Base-by-base conservation (phyloP, 2,888 invertebrate genomes). In the Thecophora atra region DNA sequence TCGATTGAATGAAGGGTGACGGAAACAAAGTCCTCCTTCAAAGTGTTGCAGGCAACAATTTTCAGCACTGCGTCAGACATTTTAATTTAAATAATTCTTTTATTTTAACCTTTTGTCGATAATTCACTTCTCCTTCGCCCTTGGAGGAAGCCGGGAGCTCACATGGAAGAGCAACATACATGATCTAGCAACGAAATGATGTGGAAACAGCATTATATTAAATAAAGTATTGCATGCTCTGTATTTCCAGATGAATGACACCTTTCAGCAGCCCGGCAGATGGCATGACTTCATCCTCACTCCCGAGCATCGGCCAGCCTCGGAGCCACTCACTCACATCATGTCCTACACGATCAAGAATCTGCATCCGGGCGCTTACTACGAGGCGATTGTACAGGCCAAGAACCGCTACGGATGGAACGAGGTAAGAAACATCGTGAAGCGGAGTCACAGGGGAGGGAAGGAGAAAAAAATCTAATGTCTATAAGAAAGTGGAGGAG, bases 371-470 rank as follows among this genome's bases (percentile, higher is more conserved):
- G 91, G 89, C 1, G 90, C 91, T 11, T 90, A 91, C 75, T 93
- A 92, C 84, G 92, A 93, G 80, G 92, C 92, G 15, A 91, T 91
- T 77, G 92, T 92, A 69, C 91, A 91, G 80, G 92, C 92, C 72
- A 92, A 91, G 87, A 93, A 93, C 85, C 88, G 91, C 85, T 92
- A 91, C 77, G 92, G 92, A 0, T 92, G 92, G 91, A 91, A 91
- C 79, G 91, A 91, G 88, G 90, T 90, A 77, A 77, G 81, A 21
- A 24, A 30, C 24, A 30, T 15, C 1, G 21, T n/a, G 17, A 47
- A 47, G n/a, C 2, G 47, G n/a, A 11, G 37, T 37, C 11, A 37
- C 7, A 2, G 37, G 37, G 37, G 11, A 47, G 7, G 44, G 13
- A 44, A 44, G 13, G 7, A 11, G 8, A 44, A 44, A 13, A 7